Evolutionary conservation across 2,888 invertebrate species (phyloP).

Genomic region (Drosophila ezoana): DNA sequence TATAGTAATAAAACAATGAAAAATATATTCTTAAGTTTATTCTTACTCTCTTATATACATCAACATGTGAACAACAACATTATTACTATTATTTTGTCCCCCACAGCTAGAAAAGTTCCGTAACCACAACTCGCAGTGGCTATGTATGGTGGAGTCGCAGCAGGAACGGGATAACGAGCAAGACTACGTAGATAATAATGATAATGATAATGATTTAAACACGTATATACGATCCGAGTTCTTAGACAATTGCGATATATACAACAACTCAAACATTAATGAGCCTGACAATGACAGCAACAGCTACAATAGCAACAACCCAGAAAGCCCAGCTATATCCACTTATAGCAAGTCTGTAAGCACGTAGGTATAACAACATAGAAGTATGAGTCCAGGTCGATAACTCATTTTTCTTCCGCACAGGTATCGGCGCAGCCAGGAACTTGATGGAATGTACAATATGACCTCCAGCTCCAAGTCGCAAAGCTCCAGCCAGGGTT

Average conservation of each 20-base stretch:
- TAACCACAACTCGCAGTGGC: conserved; percentile 99
- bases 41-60: too few relatives aligned
- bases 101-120: conserved; percentile 94
- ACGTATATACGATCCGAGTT: conserved; percentile 91
- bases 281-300: conserved; percentile 83
- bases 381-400: neutral
- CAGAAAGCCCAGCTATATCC: conserved; percentile 83
- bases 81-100: neutral
- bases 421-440: conserved; percentile 86
- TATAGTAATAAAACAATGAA: too few relatives aligned
- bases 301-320: conserved; percentile 81
- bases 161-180: conserved; percentile 86
- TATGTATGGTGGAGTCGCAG: conserved; percentile 96
- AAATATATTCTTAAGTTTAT: too few relatives aligned
- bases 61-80: too few relatives aligned
- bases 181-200: conserved; percentile 85
- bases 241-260: conserved; percentile 87
- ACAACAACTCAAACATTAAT: conserved; percentile 74
- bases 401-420: neutral
- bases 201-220: conserved; percentile 88
- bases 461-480: conserved; percentile 84
- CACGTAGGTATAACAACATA: conserved; percentile 79
- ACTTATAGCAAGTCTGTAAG: conserved; percentile 86
- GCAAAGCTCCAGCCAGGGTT: conserved; percentile 82
- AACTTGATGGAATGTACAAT: conserved; percentile 86